Base-by-base conservation (phyloP, 2,113 vertebrate species). In the Hystrix cristata region DNA sequence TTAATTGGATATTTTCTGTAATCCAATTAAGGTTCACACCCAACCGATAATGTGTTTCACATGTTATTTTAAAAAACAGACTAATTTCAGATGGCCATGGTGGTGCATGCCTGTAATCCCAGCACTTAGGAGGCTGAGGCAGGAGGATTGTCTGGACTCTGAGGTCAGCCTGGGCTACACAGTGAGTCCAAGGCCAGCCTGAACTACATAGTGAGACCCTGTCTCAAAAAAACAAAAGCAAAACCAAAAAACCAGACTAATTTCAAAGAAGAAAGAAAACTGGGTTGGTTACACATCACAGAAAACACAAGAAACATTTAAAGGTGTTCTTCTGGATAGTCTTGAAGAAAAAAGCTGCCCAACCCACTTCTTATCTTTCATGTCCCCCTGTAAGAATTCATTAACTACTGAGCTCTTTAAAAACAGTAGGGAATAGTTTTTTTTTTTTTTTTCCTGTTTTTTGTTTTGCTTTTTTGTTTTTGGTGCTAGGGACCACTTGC, bases 301-400 rank as follows among this genome's bases (percentile, higher is more conserved):
- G 79, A 97, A 94, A 78, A 48, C 34, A 95, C 43, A 87, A 89
- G 27, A 57, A 96, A 89, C 62, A 90, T 16, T 87, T 82, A 95
- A 86, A 90, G 48, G n/a, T 65, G 87, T 72, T 51, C 25, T 72
- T 80, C 59, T 72, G 90, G 67, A 90, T 23, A 76, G 0, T 72
- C 48, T 93, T 31, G 88, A 79, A 95, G 72, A 92, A 62, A 97
- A 94, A 83, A 93, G 8, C n/a, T 83, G 79, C 19, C 60, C 31
- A 67, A 76, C 16, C 51, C 16, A 93, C 29, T 64, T 95, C 69
- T 64, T 84, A 81, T 25, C 83, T 95, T 90, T 93, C 86, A 27
- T 38, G 18, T 91, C 23, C 14, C 29, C n/a, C 29, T 88, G 5
- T 51, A 79, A 94, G 48, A 95, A 83, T 14, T 71, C 48, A 78